Evolutionary conservation across 1,140 invertebrate species (phyloP).

Genomic region (Drosophila takahashii): DNA sequence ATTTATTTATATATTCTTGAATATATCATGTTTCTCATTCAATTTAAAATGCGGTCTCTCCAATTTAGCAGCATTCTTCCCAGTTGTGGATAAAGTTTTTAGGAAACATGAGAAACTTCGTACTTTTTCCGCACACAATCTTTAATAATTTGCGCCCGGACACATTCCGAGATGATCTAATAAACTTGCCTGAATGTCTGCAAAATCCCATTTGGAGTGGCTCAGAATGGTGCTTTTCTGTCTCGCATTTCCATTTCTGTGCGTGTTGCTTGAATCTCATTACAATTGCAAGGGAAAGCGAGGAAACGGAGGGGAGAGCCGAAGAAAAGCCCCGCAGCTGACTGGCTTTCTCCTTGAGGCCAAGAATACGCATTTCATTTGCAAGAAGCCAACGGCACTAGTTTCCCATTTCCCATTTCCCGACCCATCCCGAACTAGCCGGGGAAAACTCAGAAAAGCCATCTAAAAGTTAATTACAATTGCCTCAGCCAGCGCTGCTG

Average conservation of each 20-base stretch:
- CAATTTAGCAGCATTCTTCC: neutral
- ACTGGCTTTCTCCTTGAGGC: conserved; percentile 23
- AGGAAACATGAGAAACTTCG: conserved; percentile 15
- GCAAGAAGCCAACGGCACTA: conserved; percentile 28
- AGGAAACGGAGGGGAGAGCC: neutral
- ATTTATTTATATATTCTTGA: too few species aligned
- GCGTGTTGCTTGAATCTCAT: conserved; percentile 52
- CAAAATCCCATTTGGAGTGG: conserved; percentile 38
- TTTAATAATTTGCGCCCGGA: conserved; percentile 44
- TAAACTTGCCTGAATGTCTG: conserved; percentile 42
- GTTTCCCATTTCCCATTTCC: conserved; percentile 10
- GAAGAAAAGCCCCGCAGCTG: conserved; percentile 7
- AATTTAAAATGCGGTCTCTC: neutral
- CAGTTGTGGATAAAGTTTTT: conserved; percentile 10
- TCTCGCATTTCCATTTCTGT: conserved; percentile 35
- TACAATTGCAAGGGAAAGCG: conserved; percentile 43
- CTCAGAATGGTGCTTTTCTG: conserved; percentile 4
- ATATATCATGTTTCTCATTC: too few species aligned
- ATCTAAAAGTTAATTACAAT: conserved; percentile 64
- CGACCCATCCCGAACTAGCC: conserved; percentile 9
- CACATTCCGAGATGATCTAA: conserved; percentile 40
- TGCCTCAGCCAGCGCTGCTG: conserved; percentile 41
- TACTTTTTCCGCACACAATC: conserved; percentile 2
- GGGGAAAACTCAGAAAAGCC: conserved; percentile 47
- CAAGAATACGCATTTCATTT: conserved; percentile 62